Evolutionary conservation across 2,797 vertebrate species (phyloP).

Genomic region (Cheirogaleus major): DNA sequence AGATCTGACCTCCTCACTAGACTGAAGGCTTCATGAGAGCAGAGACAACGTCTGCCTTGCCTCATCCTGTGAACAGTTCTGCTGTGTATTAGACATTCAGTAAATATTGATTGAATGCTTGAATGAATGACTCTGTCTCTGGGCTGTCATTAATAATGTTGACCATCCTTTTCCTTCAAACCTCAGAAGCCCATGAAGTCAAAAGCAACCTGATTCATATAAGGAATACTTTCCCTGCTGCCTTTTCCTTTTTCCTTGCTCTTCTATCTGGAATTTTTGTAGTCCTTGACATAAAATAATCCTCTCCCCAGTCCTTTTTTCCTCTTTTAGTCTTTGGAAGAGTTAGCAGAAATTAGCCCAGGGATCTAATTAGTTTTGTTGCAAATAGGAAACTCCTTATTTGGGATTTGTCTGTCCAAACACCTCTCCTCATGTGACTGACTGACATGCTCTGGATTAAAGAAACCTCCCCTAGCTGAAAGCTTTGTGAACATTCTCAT

Average conservation of each 20-base stretch:
- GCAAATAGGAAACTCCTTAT: neutral
- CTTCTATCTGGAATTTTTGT: neutral
- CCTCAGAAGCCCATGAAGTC: neutral
- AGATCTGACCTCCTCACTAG: neutral
- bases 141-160: neutral
- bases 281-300: slow-evolving; percentile 27
- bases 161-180: neutral
- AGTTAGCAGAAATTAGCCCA: neutral
- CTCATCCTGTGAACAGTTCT: neutral
- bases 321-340: neutral
- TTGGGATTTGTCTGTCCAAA: neutral
- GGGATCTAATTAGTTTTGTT: slow-evolving; percentile 38
- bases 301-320: neutral
- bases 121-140: neutral
- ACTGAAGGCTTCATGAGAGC: neutral
- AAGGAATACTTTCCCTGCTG: neutral
- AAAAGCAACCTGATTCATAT: neutral
- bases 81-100: neutral
- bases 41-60: neutral
- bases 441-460: neutral
- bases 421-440: neutral
- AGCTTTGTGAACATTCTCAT: neutral
- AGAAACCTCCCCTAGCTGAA: neutral
- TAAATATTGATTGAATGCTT: slow-evolving; percentile 1
- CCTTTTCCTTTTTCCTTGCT: neutral